A percentile compares a stretch with the other conserved stretches of the same genome.
phyloP scores from a whole-genome alignment of 2,797 vertebrate species.

The Vireo griseus region DNA sequence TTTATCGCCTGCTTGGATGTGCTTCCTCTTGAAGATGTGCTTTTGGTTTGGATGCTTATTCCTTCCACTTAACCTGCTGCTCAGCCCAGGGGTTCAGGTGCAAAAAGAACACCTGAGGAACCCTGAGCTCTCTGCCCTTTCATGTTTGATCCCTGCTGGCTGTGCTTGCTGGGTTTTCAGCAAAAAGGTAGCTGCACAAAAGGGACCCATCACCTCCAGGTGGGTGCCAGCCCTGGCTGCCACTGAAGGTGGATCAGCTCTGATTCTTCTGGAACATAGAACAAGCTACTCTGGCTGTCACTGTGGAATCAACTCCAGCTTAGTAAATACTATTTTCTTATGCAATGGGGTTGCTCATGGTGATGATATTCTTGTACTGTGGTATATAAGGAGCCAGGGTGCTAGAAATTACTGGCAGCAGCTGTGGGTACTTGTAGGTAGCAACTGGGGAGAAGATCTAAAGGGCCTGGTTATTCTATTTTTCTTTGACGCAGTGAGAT shows the following conservation, averaged over 20 bases:
- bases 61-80: background rate
- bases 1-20: background rate
- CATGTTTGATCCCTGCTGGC: fast-evolving
- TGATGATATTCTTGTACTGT: background rate
- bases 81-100: background rate
- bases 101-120: background rate
- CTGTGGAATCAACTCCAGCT: background rate
- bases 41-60: background rate
- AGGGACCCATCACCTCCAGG: background rate
- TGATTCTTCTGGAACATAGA: background rate
- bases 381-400: background rate
- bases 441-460: background rate
- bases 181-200: background rate
- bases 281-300: background rate
- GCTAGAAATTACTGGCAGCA: background rate
- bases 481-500: background rate
- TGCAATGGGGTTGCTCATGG: background rate
- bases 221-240: background rate
- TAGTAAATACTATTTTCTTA: background rate
- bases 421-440: background rate
- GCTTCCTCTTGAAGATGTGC: background rate
- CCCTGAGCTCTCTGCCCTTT: background rate
- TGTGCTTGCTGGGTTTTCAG: background rate
- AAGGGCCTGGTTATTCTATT: background rate
- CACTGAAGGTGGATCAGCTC: background rate